Conservation (phyloP, 2,888 invertebrate genomes). For the Dione vanillae region DNA sequence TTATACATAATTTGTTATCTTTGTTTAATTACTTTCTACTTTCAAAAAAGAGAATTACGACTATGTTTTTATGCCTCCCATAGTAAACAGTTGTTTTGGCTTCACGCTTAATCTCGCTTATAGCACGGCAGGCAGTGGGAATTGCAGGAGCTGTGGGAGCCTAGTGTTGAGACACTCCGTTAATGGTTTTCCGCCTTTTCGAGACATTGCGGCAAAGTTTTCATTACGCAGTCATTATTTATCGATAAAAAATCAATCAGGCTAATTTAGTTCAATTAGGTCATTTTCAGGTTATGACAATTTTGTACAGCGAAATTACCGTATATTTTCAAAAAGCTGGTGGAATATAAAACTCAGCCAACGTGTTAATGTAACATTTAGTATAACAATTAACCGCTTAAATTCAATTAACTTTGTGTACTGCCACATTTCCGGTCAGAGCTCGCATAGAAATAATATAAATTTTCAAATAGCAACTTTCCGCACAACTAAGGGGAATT, state of each 20-base stretch:
- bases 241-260: background rate
- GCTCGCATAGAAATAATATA: conserved; percentile 16
- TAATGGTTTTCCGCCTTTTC: too few relatives aligned
- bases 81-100: too few relatives aligned
- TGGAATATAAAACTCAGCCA: conserved; percentile 3
- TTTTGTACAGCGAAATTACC: background rate
- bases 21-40: too few relatives aligned
- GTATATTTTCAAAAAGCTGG: conserved; percentile 7
- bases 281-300: conserved; percentile 1
- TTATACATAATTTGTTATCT: too few relatives aligned
- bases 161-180: too few relatives aligned
- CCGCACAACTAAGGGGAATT: background rate
- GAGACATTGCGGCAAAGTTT: too few relatives aligned
- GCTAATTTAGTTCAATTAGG: too few relatives aligned
- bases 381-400: conserved; percentile 23
- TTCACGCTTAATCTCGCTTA: too few relatives aligned
- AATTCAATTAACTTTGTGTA: conserved; percentile 23
- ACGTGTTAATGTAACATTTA: conserved; percentile 17
- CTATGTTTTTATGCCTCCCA: too few relatives aligned
- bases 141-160: too few relatives aligned
- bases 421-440: conserved; percentile 16
- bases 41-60: too few relatives aligned
- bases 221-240: background rate
- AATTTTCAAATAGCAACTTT: background rate
- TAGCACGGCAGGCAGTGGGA: too few relatives aligned